Percentiles rank a stretch among this genome's conserved stretches.
Evolutionary conservation across 1,140 invertebrate genomes (phyloP).

Genomic region (Ceratina japonica): DNA sequence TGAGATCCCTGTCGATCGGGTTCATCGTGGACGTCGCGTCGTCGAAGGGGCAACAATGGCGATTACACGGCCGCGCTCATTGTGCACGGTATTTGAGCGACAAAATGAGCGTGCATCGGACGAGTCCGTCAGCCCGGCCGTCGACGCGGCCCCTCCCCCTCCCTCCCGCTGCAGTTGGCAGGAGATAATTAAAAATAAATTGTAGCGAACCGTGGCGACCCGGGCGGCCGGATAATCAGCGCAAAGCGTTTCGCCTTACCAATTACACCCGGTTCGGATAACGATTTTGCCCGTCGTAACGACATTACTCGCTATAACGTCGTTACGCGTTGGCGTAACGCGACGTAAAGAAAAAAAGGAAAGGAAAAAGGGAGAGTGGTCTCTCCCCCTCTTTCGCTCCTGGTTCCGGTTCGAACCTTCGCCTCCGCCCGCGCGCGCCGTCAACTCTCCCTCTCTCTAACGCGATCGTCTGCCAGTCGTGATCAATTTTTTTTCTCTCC

Average conservation of each 20-base stretch:
- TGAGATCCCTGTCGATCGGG: not conserved
- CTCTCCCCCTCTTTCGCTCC: constrained; percentile 1
- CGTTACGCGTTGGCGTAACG: constrained; percentile 46
- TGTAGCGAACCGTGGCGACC: not conserved
- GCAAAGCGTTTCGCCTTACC: constrained; percentile 59
- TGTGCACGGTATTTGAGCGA: constrained; percentile 50
- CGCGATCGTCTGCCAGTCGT: not conserved
- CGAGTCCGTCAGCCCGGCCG: constrained; percentile 45
- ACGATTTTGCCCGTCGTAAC: constrained; percentile 51
- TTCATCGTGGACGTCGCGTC: constrained; percentile 8
- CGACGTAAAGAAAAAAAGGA: constrained; percentile 30
- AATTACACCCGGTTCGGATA: constrained; percentile 53
- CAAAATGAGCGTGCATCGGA: constrained; percentile 44
- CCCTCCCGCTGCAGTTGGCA: constrained; percentile 41
- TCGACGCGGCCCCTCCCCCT: constrained; percentile 28
- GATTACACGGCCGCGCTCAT: constrained; percentile 36
- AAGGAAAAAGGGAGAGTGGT: not conserved
- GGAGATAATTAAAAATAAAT: constrained; percentile 66
- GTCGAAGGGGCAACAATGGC: constrained; percentile 30
- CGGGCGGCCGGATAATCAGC: constrained; percentile 48
- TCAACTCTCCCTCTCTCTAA: not conserved
- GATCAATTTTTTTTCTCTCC: not conserved
- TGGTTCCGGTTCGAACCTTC: constrained; percentile 12
- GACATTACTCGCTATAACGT: constrained; percentile 56
- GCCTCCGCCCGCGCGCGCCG: too few relatives aligned